Percentiles rank a stretch among this genome's conserved stretches.
Conservation (phyloP, 2,888 invertebrate species). For the Gibbula magus region DNA sequence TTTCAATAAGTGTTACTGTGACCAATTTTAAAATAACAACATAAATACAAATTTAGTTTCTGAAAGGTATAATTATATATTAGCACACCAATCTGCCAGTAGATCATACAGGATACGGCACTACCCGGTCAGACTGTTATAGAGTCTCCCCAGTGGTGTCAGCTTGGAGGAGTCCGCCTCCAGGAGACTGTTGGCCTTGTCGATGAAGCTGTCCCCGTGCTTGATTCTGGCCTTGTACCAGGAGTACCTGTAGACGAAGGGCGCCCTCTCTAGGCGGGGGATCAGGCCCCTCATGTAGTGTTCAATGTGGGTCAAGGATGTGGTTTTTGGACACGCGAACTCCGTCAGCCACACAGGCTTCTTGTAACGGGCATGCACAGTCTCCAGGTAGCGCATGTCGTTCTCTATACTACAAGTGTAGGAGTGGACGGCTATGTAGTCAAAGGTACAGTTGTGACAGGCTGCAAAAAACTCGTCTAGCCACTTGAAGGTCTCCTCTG, state of each 20-base stretch:
- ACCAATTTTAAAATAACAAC: no score
- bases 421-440: conserved; percentile 49
- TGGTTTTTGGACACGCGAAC: conserved; percentile 42
- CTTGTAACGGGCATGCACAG: conserved; percentile 37
- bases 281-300: conserved; percentile 38
- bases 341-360: conserved; percentile 49
- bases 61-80: no score
- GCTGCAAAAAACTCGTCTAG: conserved; percentile 47
- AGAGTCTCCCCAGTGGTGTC: conserved; percentile 33
- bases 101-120: no score
- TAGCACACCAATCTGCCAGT: no score
- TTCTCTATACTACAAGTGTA: conserved; percentile 41
- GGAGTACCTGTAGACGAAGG: conserved; percentile 36
- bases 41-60: no score
- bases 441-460: conserved; percentile 47
- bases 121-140: conserved; percentile 34
- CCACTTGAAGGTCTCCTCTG: conserved; percentile 42
- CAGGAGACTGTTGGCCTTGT: conserved; percentile 30
- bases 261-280: conserved; percentile 40
- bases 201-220: conserved; percentile 22
- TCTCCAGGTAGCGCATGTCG: conserved; percentile 38
- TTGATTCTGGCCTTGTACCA: conserved; percentile 39
- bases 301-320: conserved; percentile 30
- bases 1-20: no score
- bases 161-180: conserved; percentile 24